phyloP scores from a whole-genome alignment of 1,140 invertebrate genomes.

The Cheumatopsyche charites region DNA sequence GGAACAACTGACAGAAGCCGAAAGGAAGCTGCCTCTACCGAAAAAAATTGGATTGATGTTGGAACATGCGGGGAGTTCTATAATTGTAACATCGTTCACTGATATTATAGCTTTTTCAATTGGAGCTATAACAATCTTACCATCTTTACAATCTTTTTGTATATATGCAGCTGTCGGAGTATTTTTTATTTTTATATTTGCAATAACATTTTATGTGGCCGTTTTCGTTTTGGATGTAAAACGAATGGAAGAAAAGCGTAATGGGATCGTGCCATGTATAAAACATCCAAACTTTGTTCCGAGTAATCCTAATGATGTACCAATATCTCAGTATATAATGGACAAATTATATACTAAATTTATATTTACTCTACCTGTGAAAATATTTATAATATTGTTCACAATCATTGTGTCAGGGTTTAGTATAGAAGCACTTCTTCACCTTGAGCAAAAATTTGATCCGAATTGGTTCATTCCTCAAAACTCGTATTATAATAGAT shows the following conservation, averaged over 20 bases:
- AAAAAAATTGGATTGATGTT: constrained; percentile 72
- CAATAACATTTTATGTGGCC: constrained; percentile 80
- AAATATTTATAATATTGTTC: constrained; percentile 66
- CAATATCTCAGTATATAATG: constrained; percentile 61
- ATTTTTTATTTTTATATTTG: constrained; percentile 74
- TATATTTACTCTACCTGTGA: constrained; percentile 66
- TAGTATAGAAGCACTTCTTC: constrained; percentile 65
- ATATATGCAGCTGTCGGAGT: constrained; percentile 75
- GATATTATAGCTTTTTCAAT: constrained; percentile 81
- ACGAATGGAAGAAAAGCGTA: constrained; percentile 67
- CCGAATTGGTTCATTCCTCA: constrained; percentile 78
- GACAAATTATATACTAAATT: constrained; percentile 65
- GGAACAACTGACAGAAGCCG: constrained; percentile 63
- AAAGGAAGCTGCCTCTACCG: constrained; percentile 62
- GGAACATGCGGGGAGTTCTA: constrained; percentile 80
- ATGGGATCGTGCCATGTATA: constrained; percentile 73
- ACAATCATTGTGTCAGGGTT: constrained; percentile 65
- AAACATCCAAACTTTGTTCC: constrained; percentile 60
- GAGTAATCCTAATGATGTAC: constrained; percentile 54
- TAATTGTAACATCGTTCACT: constrained; percentile 82
- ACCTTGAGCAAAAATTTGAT: constrained; percentile 78
- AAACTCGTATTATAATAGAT: constrained; percentile 71
- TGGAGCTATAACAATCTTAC: constrained; percentile 74
- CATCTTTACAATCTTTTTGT: constrained; percentile 76
- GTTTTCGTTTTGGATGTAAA: constrained; percentile 73